Conservation (phyloP, 2,113 vertebrate species). For the Cryptomyrus ogoouensis region DNA sequence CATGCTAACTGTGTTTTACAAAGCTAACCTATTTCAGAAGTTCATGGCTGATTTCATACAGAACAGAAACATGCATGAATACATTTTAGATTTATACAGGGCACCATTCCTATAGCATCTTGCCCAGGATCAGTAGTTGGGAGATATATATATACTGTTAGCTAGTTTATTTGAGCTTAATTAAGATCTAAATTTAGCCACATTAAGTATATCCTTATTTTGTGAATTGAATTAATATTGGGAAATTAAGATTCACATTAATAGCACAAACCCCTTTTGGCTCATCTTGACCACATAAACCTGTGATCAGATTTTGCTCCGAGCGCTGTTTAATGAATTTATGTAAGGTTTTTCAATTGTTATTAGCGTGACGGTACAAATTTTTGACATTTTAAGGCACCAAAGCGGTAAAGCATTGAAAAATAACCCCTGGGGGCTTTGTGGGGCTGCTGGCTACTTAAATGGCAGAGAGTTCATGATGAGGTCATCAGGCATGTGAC, state of each 20-base stretch:
- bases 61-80: neutral
- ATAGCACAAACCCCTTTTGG: neutral
- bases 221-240: neutral
- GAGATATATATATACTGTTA: neutral
- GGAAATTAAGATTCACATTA: constrained; percentile 2
- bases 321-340: neutral
- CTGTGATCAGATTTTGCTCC: neutral
- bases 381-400: neutral
- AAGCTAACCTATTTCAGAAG: neutral
- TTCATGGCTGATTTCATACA: neutral
- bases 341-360: neutral
- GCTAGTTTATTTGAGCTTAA: neutral
- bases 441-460: neutral
- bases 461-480: neutral
- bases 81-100: neutral
- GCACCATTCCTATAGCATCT: neutral
- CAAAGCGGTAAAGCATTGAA: neutral
- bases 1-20: neutral
- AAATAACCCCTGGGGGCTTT: neutral
- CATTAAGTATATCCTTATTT: neutral
- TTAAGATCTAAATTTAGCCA: neutral
- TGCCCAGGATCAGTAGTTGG: too few species aligned
- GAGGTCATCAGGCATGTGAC: neutral
- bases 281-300: neutral
- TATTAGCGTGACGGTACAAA: neutral